Conservation (phyloP, 2,888 invertebrate species). For the Macaria notata region DNA sequence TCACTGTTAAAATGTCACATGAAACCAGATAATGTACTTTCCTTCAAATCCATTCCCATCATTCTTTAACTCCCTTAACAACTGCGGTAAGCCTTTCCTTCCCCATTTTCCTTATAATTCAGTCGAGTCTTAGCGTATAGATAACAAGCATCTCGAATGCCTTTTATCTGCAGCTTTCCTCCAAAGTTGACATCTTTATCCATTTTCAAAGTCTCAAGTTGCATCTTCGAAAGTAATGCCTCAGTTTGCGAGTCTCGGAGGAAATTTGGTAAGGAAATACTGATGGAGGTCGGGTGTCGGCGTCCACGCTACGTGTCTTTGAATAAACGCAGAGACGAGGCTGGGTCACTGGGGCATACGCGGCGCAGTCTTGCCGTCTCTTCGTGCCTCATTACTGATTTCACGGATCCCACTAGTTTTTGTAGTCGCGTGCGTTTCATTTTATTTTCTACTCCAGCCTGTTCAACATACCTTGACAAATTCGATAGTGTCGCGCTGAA, state of each 20-base stretch:
- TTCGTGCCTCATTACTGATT: slow-evolving; percentile 23
- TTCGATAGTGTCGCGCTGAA: neutral
- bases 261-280: slow-evolving; percentile 39
- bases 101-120: slow-evolving; percentile 17
- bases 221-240: slow-evolving; percentile 34
- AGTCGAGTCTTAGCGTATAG: slow-evolving; percentile 12
- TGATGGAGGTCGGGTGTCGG: slow-evolving; percentile 35
- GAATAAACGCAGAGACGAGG: slow-evolving; percentile 37
- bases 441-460: neutral
- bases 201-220: slow-evolving; percentile 31
- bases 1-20: too few relatives aligned
- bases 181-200: slow-evolving; percentile 31
- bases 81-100: slow-evolving; percentile 4
- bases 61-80: slow-evolving; percentile 1
- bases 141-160: slow-evolving; percentile 30
- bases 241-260: slow-evolving; percentile 38
- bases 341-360: slow-evolving; percentile 33
- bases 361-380: slow-evolving; percentile 10
- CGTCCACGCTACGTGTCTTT: slow-evolving; percentile 33
- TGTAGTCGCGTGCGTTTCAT: slow-evolving; percentile 2
- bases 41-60: neutral
- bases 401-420: slow-evolving; percentile 13
- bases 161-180: slow-evolving; percentile 30
- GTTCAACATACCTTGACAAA: neutral
- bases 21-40: too few relatives aligned